These are phyloP conservation scores for Channa striata DNA, from an alignment of 2,797 vertebrate genomes.

Conservation along the genomic window DNA sequence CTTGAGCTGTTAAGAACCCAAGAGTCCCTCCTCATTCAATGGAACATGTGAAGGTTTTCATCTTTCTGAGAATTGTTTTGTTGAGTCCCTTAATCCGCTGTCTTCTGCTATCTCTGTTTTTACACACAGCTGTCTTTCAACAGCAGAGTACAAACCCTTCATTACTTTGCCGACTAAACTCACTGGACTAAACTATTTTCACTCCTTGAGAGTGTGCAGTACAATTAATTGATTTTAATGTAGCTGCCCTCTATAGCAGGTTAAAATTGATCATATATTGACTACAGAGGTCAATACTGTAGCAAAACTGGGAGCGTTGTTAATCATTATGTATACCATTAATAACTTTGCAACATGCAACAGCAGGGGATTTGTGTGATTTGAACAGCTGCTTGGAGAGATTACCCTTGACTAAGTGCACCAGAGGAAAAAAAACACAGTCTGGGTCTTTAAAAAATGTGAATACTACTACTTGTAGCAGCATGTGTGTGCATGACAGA, in stretches of 20 bases:
- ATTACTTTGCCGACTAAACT: neutral
- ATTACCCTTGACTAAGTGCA: neutral
- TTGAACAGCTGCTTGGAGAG: slow-evolving; percentile 3
- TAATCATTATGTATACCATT: neutral
- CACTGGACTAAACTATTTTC: neutral
- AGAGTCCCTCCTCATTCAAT: neutral
- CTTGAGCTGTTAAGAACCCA: neutral
- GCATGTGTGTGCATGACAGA: neutral
- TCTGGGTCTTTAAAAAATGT: neutral
- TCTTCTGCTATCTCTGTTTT: slow-evolving; percentile 1
- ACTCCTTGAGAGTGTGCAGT: neutral
- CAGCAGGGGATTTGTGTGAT: neutral
- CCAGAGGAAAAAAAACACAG: neutral
- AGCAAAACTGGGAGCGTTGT: neutral
- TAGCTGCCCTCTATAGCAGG: neutral
- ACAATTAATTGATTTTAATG: neutral
- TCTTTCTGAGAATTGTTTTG: neutral
- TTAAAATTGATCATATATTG: neutral
- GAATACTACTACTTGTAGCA: neutral
- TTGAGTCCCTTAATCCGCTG: neutral
- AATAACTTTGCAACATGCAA: neutral
- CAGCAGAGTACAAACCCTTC: neutral
- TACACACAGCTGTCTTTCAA: neutral
- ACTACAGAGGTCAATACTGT: neutral
- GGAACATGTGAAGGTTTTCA: neutral